Base-by-base conservation (phyloP, 2,797 vertebrate genomes). In the Columba guinea region DNA sequence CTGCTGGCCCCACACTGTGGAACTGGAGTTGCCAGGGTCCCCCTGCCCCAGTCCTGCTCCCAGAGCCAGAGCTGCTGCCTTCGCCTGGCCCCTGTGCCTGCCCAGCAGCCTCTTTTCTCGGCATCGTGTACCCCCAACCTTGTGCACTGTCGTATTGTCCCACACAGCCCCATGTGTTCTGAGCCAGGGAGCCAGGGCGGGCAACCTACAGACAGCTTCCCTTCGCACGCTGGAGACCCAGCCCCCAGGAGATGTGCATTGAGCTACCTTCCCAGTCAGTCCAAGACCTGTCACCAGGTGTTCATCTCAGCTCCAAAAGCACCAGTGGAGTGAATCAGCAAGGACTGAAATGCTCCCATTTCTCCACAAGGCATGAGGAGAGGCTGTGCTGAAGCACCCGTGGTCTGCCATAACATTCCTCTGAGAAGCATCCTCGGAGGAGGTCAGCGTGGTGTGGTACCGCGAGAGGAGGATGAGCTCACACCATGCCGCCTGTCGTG, bases 171-270 rank as follows among this genome's bases (percentile, higher is more conserved):
- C 22, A 1, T 0, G 14, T 21, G 75, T 7, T n/a, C 51, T 2
- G 58, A 49, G 53, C 35, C 2, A 0, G 30, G 35, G 18, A 23
- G n/a, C 37, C 34, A 5, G n/a, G 34, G 52, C 24, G 46, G 79
- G 67, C 2, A 10, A 93, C 30, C 74, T 64, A 18, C 6, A 0
- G n/a, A 1, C 4, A 10, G 2, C 41, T 11, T 0, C 34, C 22
- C 26, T 62, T 51, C 44, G 68, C 3, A 12, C 32, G 5, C 4
- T 1, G 53, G 20, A 13, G 39, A 83, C 30, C 44, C 20, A 18
- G 2, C 24, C 0, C 0, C 27, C 41, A 17, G 74, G 55, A 58
- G 18, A 51, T 30, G 39, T 5, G 37, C 21, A 0, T 53, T 1
- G 34, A 34, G 56, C 67, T 21, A 46, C 3, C 35, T 13, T 28